Base-by-base conservation (phyloP, 2,888 invertebrate genomes). In the Strigamia maritima region DNA sequence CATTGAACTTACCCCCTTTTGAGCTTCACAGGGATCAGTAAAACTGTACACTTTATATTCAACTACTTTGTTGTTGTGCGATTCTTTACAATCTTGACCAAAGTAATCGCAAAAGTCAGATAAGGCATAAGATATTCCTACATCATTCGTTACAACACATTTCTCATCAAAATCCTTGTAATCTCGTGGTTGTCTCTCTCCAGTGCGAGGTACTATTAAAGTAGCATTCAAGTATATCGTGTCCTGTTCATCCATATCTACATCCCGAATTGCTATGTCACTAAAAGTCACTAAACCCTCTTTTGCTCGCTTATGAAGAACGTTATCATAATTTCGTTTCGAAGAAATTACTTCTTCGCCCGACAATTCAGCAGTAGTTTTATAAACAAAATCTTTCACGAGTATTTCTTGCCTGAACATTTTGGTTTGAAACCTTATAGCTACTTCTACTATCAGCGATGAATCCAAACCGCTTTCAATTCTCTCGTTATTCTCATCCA, bases 361-460 rank as follows among this genome's bases (percentile, higher is more conserved):
- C 8, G 74, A 7, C 24, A 74, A 76, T n/a, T 31, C 38, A n/a
- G n/a, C 38, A n/a, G 14, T 76, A n/a, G 38, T 16, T 31, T 2
- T n/a, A n/a, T 14, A 76, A 26, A 76, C n/a, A 35, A 35, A 38
- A 28, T 35, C 76, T 76, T 76, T 16, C 31, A 35, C 19, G n/a
- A 19, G 28, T 0, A 14, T 6, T 76, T 38, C 76, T 35, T 8
- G 22, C 6, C 16, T 28, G n/a, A 76, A 76, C 31, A n/a, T 19
- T 31, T 76, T 76, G 38, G 14, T 14, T 22, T 76, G 38, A 76
- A 28, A 76, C 4, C 38, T 16, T 3, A 76, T 38, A 12, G 76
- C 12, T 26, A 76, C 40, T 76, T 76, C 76, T 16, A 76, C 76
- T 12, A 76, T 22, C 26, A 76, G 22, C n/a, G 76, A 35, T 22